Percentiles rank a stretch among this genome's conserved stretches.
These are phyloP conservation scores for fruit fly (Drosophila melanogaster) DNA, from an alignment of 1,140 invertebrate species.

Conservation along the genomic window Release_6_plus_ISO1_MT NT_033779.5:14038501-14039000, in stretches of 20 bases:
- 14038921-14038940: slow-evolving; percentile 71
- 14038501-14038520: too few species aligned
- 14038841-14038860: slow-evolving; percentile 34
- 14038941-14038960: slow-evolving; percentile 77
- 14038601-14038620: slow-evolving; percentile 14
- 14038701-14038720: slow-evolving; percentile 8
- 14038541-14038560: slow-evolving; percentile 5
- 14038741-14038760: slow-evolving; percentile 34
- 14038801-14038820: slow-evolving; percentile 57
- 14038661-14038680: slow-evolving; percentile 30
- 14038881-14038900: slow-evolving; percentile 46
- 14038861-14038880: slow-evolving; percentile 49
- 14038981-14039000: slow-evolving; percentile 3
- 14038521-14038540: neutral
- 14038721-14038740: neutral
- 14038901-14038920: slow-evolving; percentile 58
- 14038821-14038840: slow-evolving; percentile 2
- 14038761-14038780: slow-evolving; percentile 60
- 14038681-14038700: slow-evolving; percentile 47
- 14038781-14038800: slow-evolving; percentile 72
- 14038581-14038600: neutral
- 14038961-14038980: slow-evolving; percentile 62
- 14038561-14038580: slow-evolving; percentile 39
- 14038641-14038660: slow-evolving; percentile 49
- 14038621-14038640: neutral